These are phyloP conservation scores for Aegithalos caudatus DNA, from an alignment of 2,113 vertebrate species.

Conservation along the genomic window DNA sequence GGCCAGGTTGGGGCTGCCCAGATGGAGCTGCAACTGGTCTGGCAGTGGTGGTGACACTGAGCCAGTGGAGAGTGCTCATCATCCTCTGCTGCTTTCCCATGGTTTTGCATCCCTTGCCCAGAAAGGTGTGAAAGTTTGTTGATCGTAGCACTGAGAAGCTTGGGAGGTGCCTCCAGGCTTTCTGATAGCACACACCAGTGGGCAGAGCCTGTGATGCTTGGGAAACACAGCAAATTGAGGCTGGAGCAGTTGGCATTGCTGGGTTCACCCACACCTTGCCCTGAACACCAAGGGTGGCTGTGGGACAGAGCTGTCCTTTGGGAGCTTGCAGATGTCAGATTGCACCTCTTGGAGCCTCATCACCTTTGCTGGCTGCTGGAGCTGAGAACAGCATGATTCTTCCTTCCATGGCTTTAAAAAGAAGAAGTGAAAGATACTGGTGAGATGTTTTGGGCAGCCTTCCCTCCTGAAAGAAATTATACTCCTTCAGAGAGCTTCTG, in stretches of 20 bases:
- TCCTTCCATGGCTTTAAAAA: neutral
- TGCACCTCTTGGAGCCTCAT: neutral
- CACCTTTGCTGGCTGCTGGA: neutral
- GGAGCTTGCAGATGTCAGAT: neutral
- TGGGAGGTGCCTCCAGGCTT: neutral
- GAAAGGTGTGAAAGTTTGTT: neutral
- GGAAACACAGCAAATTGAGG: neutral
- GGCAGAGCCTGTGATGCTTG: neutral
- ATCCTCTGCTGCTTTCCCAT: neutral
- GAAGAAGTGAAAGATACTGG: neutral
- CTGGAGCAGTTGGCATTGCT: neutral
- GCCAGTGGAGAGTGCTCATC: neutral
- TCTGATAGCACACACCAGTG: neutral
- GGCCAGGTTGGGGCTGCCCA: neutral
- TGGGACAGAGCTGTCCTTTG: neutral
- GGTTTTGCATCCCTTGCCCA: neutral
- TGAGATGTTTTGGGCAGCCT: slow-evolving; percentile 23
- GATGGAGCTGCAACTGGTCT: neutral
- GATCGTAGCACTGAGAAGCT: neutral
- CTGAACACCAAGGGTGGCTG: neutral
- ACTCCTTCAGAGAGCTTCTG: neutral
- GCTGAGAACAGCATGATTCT: neutral
- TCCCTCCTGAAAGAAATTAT: neutral
- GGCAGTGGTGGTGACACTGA: neutral
- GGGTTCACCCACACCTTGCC: neutral